Base-by-base conservation (phyloP, 1,140 invertebrate genomes). In the Papilio aristodemus region DNA sequence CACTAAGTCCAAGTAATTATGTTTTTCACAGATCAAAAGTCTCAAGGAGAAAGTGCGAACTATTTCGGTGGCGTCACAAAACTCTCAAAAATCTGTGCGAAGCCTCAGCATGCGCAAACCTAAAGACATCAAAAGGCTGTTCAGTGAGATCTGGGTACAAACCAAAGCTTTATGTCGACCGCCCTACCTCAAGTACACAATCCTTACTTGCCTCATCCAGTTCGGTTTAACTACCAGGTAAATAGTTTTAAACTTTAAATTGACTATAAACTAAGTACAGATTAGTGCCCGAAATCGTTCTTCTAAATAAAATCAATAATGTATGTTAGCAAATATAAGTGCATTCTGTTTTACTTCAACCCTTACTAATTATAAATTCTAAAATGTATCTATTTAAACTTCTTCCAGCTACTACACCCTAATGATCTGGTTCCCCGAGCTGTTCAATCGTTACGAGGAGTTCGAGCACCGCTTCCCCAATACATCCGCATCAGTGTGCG, bases 381-480 rank as follows among this genome's bases (percentile, higher is more conserved):
- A n/a, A n/a, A n/a, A n/a, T n/a, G n/a, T n/a, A n/a, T n/a, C n/a
- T n/a, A n/a, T n/a, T n/a, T n/a, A n/a, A n/a, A n/a, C n/a, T n/a
- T n/a, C n/a, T n/a, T 77, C 3, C 82, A 96, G 95, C 77, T 96
- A 96, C 82, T 96, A 96, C 83, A 96, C 95, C 1, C 89, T 96
- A 2, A 96, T 96, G 95, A 94, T 96, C 70, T 96, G 96, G 96
- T 96, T 96, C 85, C 96, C 96, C 8, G 95, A 96, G 82, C 88
- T 96, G 74, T 96, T 96, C 87, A 93, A 94, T 83, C 94, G 95
- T 70, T 96, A 95, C 80, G 94, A 95, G 75, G 93, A 94, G 59
- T 96, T 94, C 80, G 95, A 95, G 75, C 80, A 89, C 14, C 75
- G 85, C 0, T 91, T 95, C 93, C 94, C 94, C 0, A 93, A 93